Base-by-base conservation (phyloP, 1,140 invertebrate species). In the Aphelenchoides besseyi region DNA sequence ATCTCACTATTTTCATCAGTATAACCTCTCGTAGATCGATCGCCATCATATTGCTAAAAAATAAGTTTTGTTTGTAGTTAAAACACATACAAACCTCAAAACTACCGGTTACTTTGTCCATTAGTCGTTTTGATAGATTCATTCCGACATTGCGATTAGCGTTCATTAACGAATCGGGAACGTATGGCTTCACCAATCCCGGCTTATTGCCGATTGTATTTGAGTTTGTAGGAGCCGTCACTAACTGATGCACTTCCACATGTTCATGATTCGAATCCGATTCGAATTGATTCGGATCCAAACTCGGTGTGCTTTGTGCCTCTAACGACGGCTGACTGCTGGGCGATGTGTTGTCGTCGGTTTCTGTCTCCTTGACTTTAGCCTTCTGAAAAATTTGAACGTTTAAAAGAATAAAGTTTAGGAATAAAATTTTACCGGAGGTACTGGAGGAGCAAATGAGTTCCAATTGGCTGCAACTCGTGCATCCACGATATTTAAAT, bases 21-120 rank as follows among this genome's bases (percentile, higher is more conserved):
- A 32, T 73, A 73, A 28, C 71, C 67, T 30, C 55, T 70, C 12
- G 26, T 61, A 35, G 32, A 52, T 61, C 64, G 48, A 57, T 74
- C 73, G 30, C 73, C 73, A 12, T 74, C 73, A 35, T 74, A 74
- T 68, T 74, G 75, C 73, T 74, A 23, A 41, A 74, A 52, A 53
- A 57, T 18, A n/a, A 9, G 48, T 37, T 32, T 35, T 26, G 29
- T 67, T 41, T 71, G 0, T 2, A 3, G 5, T n/a, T 73, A 52
- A 3, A 3, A 3, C 26, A 63, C 30, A 18, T 35, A 23, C 41
- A 59, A 12, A 74, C 73, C 26, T 37, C 32, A 55, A 75, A 75
- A 23, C 55, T 62, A n/a, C 72, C 72, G 16, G 37, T 71, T 28
- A 75, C 55, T 29, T 62, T 52, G 26, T 35, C 37, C 5, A 67